Percentiles rank a stretch among this genome's conserved stretches.
Evolutionary conservation across 2,113 vertebrate genomes (phyloP).

Genomic region (Hipposideros armiger): DNA sequence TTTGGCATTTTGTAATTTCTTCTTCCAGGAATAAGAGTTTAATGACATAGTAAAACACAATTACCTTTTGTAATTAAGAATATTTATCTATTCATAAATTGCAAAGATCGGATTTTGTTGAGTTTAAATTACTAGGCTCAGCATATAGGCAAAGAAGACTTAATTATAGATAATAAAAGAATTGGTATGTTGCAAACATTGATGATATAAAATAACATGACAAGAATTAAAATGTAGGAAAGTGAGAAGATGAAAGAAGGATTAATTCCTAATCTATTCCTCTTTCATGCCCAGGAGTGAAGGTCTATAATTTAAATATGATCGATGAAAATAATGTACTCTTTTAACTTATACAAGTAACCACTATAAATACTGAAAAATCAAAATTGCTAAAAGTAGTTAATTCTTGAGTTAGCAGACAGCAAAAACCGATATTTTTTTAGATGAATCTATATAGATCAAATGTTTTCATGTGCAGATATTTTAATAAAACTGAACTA

Average conservation of each 20-base stretch:
- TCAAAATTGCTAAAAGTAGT: neutral
- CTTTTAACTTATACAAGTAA: neutral
- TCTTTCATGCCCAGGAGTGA: neutral
- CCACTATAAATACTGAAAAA: neutral
- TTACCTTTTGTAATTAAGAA: constrained; percentile 29
- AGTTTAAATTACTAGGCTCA: neutral
- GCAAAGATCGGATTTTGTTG: neutral
- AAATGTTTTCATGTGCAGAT: neutral
- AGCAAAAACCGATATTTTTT: neutral
- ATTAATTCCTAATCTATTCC: neutral
- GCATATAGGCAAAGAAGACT: neutral
- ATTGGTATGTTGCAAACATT: neutral
- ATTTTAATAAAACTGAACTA: constrained; percentile 14
- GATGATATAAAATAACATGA: neutral
- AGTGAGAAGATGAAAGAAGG: neutral
- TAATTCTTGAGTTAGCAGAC: constrained; percentile 5
- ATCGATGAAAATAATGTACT: neutral
- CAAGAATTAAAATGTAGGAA: neutral
- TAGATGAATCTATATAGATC: neutral
- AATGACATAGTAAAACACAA: neutral
- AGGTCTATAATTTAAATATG: constrained; percentile 1
- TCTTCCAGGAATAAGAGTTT: neutral
- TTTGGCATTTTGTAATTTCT: neutral
- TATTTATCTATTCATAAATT: constrained; percentile 15
- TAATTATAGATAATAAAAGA: constrained; percentile 23